These are phyloP conservation scores for Melanocharis versteri DNA, from an alignment of 2,113 vertebrate genomes.

Conservation along the genomic window DNA sequence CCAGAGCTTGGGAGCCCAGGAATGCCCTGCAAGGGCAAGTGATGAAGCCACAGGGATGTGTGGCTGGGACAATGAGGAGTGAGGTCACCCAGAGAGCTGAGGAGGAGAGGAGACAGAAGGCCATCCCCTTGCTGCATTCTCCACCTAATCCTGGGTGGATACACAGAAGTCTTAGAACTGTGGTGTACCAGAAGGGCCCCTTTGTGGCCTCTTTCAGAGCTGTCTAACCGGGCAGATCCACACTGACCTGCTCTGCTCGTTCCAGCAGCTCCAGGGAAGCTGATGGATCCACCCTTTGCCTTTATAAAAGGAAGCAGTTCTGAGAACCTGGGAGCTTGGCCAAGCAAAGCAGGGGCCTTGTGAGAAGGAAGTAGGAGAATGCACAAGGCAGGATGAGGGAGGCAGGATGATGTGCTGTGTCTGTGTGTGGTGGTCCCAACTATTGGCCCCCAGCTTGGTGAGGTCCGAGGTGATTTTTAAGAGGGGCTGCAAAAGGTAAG, in stretches of 20 bases:
- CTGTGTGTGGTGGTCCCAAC: not conserved
- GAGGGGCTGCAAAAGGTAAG: not conserved
- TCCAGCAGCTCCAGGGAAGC: not conserved
- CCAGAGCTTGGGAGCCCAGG: not conserved
- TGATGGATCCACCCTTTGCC: not conserved
- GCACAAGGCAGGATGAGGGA: not conserved
- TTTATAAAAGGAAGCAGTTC: not conserved
- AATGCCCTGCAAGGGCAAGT: not conserved
- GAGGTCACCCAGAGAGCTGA: not conserved
- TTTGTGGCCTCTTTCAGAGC: not conserved
- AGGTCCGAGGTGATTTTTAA: not conserved
- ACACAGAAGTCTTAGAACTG: not conserved
- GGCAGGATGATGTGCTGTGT: not conserved
- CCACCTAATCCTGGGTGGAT: not conserved
- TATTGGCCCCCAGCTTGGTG: not conserved
- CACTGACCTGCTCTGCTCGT: not conserved
- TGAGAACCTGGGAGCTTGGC: not conserved
- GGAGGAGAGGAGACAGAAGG: not conserved
- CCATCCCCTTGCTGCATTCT: not conserved
- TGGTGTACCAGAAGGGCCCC: not conserved
- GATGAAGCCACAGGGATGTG: not conserved
- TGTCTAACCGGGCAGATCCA: not conserved
- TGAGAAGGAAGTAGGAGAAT: not conserved
- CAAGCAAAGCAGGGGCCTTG: not conserved
- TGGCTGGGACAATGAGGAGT: not conserved